These are phyloP conservation scores for Mythimna lalbum DNA, from an alignment of 2,888 invertebrate genomes.

Conservation along the genomic window DNA sequence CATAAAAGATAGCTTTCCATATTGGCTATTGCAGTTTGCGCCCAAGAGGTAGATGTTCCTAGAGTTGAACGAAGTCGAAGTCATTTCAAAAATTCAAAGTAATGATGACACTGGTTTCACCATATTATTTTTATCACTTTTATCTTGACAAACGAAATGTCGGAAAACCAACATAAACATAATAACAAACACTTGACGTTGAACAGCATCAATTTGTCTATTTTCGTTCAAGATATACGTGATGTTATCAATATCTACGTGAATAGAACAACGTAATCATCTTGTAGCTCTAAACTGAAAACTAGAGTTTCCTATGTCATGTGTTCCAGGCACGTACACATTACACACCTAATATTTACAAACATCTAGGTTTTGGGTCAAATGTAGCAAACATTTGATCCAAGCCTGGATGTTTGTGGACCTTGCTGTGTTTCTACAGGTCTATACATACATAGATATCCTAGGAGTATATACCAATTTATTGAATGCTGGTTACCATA, in stretches of 20 bases:
- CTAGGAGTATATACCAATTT: too few relatives aligned
- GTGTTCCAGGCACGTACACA: not conserved
- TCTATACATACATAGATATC: not conserved
- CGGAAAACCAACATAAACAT: slow-evolving; percentile 1
- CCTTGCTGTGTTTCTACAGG: slow-evolving; percentile 2
- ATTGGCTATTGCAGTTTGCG: too few relatives aligned
- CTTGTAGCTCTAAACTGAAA: slow-evolving; percentile 9
- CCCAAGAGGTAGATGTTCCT: too few relatives aligned
- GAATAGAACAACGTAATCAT: not conserved
- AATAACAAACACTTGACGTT: slow-evolving; percentile 31
- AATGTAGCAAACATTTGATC: not conserved
- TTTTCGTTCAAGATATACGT: slow-evolving; percentile 9
- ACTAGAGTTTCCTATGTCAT: slow-evolving; percentile 4
- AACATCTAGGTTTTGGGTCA: not conserved
- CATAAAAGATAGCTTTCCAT: too few relatives aligned
- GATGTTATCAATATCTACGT: slow-evolving; percentile 9
- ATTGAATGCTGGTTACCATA: not conserved
- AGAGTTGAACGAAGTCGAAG: too few relatives aligned
- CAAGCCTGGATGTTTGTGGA: slow-evolving; percentile 6
- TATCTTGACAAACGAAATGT: slow-evolving; percentile 12
- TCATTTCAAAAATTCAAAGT: too few relatives aligned
- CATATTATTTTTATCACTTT: not conserved
- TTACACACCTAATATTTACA: slow-evolving; percentile 20
- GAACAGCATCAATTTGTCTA: not conserved
- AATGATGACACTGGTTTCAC: not conserved